phyloP scores from a whole-genome alignment of 2,113 vertebrate species.

The Brachyhypopomus gauderio region DNA sequence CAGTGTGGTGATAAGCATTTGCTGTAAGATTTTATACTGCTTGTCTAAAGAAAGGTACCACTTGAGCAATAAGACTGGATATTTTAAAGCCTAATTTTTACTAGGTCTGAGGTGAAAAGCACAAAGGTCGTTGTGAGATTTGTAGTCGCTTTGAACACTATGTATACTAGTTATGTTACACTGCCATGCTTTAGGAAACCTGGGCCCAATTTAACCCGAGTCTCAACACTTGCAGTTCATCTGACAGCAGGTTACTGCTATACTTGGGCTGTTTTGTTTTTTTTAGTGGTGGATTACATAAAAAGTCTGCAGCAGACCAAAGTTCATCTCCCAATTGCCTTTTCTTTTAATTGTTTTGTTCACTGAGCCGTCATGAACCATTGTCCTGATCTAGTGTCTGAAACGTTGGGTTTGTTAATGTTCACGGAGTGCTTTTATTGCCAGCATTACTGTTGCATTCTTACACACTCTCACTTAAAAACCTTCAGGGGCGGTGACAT shows the following conservation, averaged over 20 bases:
- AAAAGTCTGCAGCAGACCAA: neutral
- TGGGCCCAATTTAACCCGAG: neutral
- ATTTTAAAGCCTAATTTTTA: slow-evolving; percentile 18
- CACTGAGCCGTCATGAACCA: neutral
- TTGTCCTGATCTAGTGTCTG: neutral
- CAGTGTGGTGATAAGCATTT: neutral
- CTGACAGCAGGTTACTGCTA: neutral
- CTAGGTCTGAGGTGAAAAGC: neutral
- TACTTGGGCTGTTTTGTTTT: neutral
- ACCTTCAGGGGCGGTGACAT: neutral
- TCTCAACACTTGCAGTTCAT: neutral
- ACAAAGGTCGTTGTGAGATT: neutral
- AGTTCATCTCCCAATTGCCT: neutral
- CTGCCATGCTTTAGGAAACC: neutral
- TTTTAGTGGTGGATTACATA: neutral
- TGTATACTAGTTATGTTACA: neutral
- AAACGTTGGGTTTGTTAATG: neutral
- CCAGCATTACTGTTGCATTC: neutral
- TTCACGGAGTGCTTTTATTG: neutral
- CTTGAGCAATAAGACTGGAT: neutral
- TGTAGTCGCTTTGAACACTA: neutral
- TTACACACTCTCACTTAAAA: neutral
- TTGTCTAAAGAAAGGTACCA: neutral
- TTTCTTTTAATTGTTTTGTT: neutral
- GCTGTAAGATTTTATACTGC: neutral